phyloP scores from a whole-genome alignment of 2,113 vertebrate genomes.

The Saimiri boliviensis region DNA sequence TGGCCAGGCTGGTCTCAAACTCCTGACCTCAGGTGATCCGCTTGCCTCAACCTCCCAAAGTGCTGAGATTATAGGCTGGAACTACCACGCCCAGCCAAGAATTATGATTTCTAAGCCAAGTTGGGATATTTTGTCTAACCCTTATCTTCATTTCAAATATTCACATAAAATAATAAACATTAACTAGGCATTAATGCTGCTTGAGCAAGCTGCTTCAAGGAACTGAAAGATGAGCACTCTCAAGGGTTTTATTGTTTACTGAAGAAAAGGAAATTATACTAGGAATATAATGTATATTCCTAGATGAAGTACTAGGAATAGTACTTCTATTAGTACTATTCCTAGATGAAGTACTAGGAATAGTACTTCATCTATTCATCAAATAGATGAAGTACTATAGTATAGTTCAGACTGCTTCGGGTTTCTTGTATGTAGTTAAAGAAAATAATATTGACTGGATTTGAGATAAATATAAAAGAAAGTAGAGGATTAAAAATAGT shows the following conservation, averaged over 20 bases:
- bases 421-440: neutral
- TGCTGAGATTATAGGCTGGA: no score
- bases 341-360: neutral
- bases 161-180: neutral
- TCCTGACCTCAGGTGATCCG: no score
- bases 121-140: neutral
- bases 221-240: neutral
- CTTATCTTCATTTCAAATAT: conserved; percentile 5
- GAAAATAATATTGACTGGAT: neutral
- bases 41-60: no score
- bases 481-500: neutral
- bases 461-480: neutral
- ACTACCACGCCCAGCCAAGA: neutral
- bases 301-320: neutral
- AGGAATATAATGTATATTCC: no score
- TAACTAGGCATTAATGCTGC: neutral
- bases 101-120: neutral
- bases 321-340: no score
- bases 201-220: neutral
- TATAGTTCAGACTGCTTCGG: neutral
- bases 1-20: no score
- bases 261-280: neutral
- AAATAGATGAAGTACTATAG: neutral
- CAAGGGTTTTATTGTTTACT: neutral
- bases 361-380: no score